Percentiles rank a stretch among this genome's conserved stretches.
These are phyloP conservation scores for Coecobrya sp. DNA, from an alignment of 2,888 invertebrate genomes.

Conservation along the genomic window DNA sequence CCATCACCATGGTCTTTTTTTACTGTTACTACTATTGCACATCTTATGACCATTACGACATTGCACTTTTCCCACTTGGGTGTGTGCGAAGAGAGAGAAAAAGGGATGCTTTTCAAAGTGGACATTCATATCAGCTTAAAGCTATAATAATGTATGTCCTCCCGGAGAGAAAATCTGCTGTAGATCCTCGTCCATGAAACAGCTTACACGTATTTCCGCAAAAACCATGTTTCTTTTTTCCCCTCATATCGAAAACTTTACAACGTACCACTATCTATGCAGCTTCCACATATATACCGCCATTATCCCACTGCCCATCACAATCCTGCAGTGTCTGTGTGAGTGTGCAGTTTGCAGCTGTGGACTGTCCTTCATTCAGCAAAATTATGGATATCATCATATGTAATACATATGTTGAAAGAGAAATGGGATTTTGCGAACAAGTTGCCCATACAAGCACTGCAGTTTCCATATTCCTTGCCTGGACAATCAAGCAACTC, in stretches of 20 bases:
- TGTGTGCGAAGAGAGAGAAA: too few relatives aligned
- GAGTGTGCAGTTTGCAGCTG: conserved; percentile 49
- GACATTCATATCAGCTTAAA: conserved; percentile 43
- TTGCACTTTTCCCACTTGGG: conserved; percentile 64
- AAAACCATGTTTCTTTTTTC: conserved; percentile 35
- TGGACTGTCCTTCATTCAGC: conserved; percentile 47
- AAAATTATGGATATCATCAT: conserved; percentile 66
- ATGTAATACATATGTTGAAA: conserved; percentile 54
- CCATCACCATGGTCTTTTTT: conserved; percentile 45
- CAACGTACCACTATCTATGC: not conserved
- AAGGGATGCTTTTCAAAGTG: conserved; percentile 22
- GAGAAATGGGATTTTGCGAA: conserved; percentile 43
- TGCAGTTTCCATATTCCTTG: conserved; percentile 7
- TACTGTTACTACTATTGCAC: conserved; percentile 54
- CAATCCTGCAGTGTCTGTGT: not conserved
- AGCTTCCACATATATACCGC: not conserved
- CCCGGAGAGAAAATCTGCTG: conserved; percentile 30
- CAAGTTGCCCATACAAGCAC: conserved; percentile 32
- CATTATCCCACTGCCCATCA: not conserved
- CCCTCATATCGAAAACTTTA: not conserved
- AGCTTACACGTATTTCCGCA: conserved; percentile 44
- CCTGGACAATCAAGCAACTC: conserved; percentile 44
- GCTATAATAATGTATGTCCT: conserved; percentile 34
- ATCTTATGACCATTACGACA: conserved; percentile 63
- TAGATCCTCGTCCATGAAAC: conserved; percentile 30